A percentile compares a stretch with the other conserved stretches of the same genome.
These are phyloP conservation scores for Merluccius polli DNA, from an alignment of 2,797 vertebrate species.

Conservation along the genomic window DNA sequence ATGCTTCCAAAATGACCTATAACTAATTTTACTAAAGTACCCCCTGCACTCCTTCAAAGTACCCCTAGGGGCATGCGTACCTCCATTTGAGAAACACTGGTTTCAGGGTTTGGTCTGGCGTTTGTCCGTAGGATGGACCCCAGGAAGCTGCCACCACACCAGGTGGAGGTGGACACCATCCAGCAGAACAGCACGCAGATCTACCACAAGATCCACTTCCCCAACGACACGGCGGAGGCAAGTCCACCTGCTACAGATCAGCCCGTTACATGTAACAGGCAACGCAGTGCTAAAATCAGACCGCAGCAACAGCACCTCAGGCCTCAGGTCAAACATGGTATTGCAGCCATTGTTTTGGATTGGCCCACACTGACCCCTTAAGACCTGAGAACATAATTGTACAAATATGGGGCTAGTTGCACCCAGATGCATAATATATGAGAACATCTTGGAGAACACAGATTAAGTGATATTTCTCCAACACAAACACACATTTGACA, in stretches of 20 bases:
- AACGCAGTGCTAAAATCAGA: not conserved
- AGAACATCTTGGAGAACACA: not conserved
- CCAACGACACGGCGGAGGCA: constrained; percentile 86
- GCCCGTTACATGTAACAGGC: not conserved
- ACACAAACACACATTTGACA: not conserved
- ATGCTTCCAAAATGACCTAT: too few species aligned
- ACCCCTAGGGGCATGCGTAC: too few species aligned
- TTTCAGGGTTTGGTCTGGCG: not conserved
- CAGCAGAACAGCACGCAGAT: constrained; percentile 84
- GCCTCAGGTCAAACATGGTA: not conserved
- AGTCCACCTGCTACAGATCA: not conserved
- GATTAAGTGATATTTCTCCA: not conserved
- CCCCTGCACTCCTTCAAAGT: too few species aligned
- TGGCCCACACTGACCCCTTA: not conserved
- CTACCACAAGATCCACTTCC: constrained; percentile 86
- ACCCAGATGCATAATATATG: not conserved
- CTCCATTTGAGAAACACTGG: too few species aligned
- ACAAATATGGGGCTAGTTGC: too few species aligned
- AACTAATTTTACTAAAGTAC: too few species aligned
- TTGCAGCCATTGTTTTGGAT: not conserved
- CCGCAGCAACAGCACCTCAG: not conserved
- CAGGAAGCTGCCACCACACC: constrained; percentile 90
- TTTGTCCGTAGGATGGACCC: constrained; percentile 63
- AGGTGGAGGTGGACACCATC: constrained; percentile 86
- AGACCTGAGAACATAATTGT: not conserved